Conservation (phyloP, 2,113 vertebrate genomes). For the Motacilla alba region DNA sequence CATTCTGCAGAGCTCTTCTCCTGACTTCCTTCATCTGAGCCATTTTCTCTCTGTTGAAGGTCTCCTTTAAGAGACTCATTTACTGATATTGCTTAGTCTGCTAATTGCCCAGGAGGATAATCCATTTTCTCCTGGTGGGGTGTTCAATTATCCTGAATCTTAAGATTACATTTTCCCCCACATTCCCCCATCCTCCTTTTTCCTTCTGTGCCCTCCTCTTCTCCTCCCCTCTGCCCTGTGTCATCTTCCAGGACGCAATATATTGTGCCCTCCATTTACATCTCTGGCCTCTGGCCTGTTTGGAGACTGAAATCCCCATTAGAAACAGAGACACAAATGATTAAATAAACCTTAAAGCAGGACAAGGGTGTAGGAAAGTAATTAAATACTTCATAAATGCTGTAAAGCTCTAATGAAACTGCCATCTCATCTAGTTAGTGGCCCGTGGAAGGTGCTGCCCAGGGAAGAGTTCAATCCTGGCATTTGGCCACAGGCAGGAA, state of each 20-base stretch:
- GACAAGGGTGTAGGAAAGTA: neutral
- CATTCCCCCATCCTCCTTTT: neutral
- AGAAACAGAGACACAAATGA: neutral
- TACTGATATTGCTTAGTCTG: slow-evolving; percentile 24
- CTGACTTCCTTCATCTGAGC: neutral
- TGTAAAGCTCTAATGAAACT: neutral
- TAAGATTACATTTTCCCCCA: neutral
- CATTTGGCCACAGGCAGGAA: neutral
- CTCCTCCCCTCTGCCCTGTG: neutral
- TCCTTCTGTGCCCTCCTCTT: neutral
- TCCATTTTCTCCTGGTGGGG: slow-evolving; percentile 5
- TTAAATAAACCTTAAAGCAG: slow-evolving; percentile 14
- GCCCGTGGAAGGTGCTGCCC: neutral
- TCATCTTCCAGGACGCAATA: slow-evolving; percentile 29
- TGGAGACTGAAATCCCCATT: neutral
- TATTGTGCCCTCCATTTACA: neutral
- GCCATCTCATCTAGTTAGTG: neutral
- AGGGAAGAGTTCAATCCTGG: neutral
- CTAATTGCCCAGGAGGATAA: slow-evolving; percentile 20
- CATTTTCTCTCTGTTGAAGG: neutral
- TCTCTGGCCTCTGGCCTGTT: slow-evolving; percentile 18
- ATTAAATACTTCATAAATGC: neutral
- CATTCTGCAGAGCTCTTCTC: neutral
- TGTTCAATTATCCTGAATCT: slow-evolving; percentile 40
- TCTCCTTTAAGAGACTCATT: neutral